These are phyloP conservation scores for Chelonia mydas DNA, from an alignment of 2,797 vertebrate genomes.

Conservation along the genomic window DNA sequence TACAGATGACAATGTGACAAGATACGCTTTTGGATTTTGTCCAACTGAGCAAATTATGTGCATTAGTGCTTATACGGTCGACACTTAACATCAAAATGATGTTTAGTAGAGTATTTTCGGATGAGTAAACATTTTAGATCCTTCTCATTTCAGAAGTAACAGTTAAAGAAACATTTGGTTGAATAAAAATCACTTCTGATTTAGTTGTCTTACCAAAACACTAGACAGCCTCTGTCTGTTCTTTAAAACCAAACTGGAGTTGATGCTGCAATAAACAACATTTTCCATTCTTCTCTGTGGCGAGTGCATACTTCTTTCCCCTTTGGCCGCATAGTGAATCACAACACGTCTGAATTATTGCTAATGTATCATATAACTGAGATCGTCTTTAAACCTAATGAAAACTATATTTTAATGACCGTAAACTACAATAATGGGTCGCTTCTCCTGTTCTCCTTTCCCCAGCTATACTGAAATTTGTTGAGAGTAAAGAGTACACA, in stretches of 20 bases:
- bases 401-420: background rate
- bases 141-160: background rate
- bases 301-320: background rate
- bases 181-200: background rate
- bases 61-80: background rate
- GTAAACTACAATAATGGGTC: background rate
- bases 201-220: constrained; percentile 31
- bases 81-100: background rate
- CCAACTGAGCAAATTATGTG: constrained; percentile 26
- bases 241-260: background rate
- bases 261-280: background rate
- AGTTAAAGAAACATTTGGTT: background rate
- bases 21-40: constrained; percentile 28
- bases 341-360: background rate
- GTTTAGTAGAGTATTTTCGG: constrained; percentile 21
- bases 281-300: constrained; percentile 17
- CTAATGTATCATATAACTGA: background rate
- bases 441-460: background rate
- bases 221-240: background rate
- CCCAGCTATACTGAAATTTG: background rate
- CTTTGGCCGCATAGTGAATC: background rate
- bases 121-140: constrained; percentile 39
- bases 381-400: background rate
- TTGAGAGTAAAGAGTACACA: background rate
- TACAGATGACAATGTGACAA: constrained; percentile 48